Conservation (phyloP, 2,113 vertebrate genomes). For the Hemichromis elongatus region DNA sequence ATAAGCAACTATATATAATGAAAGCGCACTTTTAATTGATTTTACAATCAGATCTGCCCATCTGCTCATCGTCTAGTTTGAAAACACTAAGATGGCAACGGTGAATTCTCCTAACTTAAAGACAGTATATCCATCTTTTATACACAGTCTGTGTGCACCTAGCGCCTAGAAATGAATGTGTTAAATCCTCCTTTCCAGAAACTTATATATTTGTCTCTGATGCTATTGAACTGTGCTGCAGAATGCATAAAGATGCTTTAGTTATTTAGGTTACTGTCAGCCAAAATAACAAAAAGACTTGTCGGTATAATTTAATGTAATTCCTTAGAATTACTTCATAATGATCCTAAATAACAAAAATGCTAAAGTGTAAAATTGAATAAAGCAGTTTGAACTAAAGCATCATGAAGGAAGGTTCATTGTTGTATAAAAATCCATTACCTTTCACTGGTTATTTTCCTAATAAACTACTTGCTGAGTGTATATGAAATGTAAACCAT, state of each 20-base stretch:
- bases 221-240: neutral
- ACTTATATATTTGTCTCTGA: neutral
- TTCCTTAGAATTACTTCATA: neutral
- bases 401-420: accelerated
- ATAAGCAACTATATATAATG: neutral
- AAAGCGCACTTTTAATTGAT: neutral
- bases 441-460: neutral
- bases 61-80: too few species aligned
- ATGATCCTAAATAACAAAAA: neutral
- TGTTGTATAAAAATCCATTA: neutral
- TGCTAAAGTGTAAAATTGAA: neutral
- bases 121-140: neutral
- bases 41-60: neutral
- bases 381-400: neutral
- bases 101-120: neutral
- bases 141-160: neutral
- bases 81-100: too few species aligned
- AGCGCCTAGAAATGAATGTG: neutral
- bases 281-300: neutral
- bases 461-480: neutral
- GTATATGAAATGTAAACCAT: neutral
- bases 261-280: neutral
- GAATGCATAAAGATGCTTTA: neutral
- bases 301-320: neutral
- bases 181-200: neutral